Conservation (phyloP, 1,140 invertebrate species). For the Zaprionus taronus region DNA sequence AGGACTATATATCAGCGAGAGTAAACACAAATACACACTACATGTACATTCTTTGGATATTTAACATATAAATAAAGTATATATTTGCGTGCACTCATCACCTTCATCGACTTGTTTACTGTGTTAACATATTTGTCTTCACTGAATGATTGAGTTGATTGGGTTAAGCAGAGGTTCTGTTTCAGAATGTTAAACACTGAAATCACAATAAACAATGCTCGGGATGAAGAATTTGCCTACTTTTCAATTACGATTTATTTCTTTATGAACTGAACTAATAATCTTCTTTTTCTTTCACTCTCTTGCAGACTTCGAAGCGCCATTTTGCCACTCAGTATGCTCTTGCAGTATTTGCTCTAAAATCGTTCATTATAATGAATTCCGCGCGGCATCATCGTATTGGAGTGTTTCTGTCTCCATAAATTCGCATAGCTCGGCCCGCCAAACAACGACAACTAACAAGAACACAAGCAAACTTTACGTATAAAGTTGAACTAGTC, state of each 20-base stretch:
- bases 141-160: constrained; percentile 50
- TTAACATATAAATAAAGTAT: constrained; percentile 2
- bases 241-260: background rate
- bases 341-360: constrained; percentile 64
- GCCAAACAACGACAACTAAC: constrained; percentile 25
- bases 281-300: background rate
- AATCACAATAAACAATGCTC: constrained; percentile 24
- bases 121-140: constrained; percentile 23
- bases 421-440: constrained; percentile 44
- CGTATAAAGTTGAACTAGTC: constrained; percentile 39
- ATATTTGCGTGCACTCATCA: constrained; percentile 30
- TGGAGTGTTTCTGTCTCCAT: constrained; percentile 85
- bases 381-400: constrained; percentile 84
- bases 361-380: constrained; percentile 82
- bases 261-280: background rate
- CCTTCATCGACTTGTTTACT: constrained; percentile 26
- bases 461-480: constrained; percentile 21
- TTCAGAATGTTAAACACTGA: constrained; percentile 27
- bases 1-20: constrained; percentile 27
- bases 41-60: constrained; percentile 10
- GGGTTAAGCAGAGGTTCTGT: constrained; percentile 14
- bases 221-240: background rate
- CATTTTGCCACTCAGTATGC: constrained; percentile 51
- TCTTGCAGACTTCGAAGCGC: constrained; percentile 51
- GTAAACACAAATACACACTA: constrained; percentile 7